Conservation (phyloP, 30 jellyfish, hydroid and myxozoan genomes). For the Aurelia coerulea region DNA sequence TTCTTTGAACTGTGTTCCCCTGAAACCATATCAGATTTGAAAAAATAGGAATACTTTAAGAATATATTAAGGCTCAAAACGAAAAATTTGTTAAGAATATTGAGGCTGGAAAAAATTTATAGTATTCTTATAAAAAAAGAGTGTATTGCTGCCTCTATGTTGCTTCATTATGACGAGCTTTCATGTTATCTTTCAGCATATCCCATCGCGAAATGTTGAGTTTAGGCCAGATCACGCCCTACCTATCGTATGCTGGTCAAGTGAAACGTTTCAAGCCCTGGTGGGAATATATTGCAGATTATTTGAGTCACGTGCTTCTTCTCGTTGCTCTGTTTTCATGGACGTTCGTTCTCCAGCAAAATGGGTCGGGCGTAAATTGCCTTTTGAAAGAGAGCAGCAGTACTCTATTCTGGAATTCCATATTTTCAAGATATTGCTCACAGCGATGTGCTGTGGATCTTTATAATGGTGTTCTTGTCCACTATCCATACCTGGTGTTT, state of each 20-base stretch:
- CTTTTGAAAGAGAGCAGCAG: conserved; percentile 5
- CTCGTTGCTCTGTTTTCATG: conserved; percentile 40
- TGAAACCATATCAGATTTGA: no score
- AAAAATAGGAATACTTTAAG: no score
- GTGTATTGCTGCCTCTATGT: no score
- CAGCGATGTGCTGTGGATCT: conserved; percentile 58
- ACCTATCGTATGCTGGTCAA: conserved; percentile 28
- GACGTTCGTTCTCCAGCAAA: conserved; percentile 47
- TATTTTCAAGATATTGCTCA: conserved; percentile 44
- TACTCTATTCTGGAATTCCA: conserved; percentile 2
- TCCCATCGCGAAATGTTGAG: conserved; percentile 29
- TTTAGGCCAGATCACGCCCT: conserved; percentile 38
- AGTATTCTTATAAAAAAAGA: no score
- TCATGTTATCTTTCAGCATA: neutral
- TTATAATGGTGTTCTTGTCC: conserved; percentile 27
- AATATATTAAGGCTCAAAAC: no score
- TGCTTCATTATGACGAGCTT: no score
- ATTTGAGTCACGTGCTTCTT: conserved; percentile 34
- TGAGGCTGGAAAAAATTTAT: no score
- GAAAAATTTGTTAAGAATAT: no score
- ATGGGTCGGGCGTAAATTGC: conserved; percentile 44
- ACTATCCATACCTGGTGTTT: conserved; percentile 29
- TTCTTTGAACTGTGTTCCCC: no score
- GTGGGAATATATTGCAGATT: conserved; percentile 65
- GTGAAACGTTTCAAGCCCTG: conserved; percentile 50